Evolutionary conservation across 2,888 invertebrate genomes (phyloP), one percentile per base, ranked within the genome.

Genomic region (Stegana nigrithorax): DNA sequence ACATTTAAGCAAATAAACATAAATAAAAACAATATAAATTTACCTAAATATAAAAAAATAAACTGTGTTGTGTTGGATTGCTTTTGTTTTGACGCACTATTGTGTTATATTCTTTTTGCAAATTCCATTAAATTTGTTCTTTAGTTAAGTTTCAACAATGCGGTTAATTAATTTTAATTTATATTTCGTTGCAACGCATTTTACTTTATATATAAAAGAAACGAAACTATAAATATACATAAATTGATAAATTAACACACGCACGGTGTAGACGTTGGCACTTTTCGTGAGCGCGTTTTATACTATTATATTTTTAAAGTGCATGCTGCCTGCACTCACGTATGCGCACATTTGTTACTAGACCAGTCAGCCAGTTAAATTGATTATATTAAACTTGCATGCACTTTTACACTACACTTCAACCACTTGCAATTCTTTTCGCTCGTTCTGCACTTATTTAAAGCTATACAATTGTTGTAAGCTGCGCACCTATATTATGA

Each of bases 121-220:
- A 75, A 78, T 70, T 71, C 60, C 70, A 69, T 74, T 74, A 71
- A 72, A 70, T 69, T 19, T 67, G 67, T 63, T 32, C 8, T 32
- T 4, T 51, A 14, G 39, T 44, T 56, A 59, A 61, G 66, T 73
- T 70, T 21, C 68, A 58, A 72, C 64, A 71, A 68, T 61, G 66
- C 67, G 65, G 64, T 73, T 78, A 76, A 76, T 76, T 78, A 78
- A 76, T 72, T 78, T 73, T 72, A 76, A 73, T 76, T 76, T 78
- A 69, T 63, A 36, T 45, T 47, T 67, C 62, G 17, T 50, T 70
- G 68, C 69, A 70, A 67, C 67, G 65, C n/a, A n/a, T n/a, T n/a
- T n/a, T n/a, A n/a, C n/a, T n/a, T n/a, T n/a, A n/a, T n/a, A n/a
- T n/a, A n/a, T n/a, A n/a, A n/a, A n/a, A n/a, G n/a, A n/a, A n/a